Percentiles rank a stretch among this genome's conserved stretches.
Conservation (phyloP, 1,140 invertebrate species). For the Drosophila sechellia region DNA sequence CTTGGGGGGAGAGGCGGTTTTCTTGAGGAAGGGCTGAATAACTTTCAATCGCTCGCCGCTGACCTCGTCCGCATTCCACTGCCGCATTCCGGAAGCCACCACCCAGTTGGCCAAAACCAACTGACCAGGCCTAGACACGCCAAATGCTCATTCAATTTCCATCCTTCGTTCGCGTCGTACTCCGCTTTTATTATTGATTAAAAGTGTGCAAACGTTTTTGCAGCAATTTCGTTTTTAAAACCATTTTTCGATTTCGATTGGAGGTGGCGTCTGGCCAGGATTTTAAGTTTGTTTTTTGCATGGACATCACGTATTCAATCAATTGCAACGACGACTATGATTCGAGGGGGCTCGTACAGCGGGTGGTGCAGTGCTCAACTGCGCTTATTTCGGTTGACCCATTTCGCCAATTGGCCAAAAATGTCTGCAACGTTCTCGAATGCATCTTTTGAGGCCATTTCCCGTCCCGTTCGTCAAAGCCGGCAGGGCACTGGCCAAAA, state of each 20-base stretch:
- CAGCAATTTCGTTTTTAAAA: constrained; percentile 80
- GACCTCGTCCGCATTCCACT: constrained; percentile 20
- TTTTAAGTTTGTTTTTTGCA: constrained; percentile 82
- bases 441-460: constrained; percentile 52
- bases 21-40: constrained; percentile 8
- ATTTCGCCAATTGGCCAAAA: constrained; percentile 75
- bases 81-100: constrained; percentile 3
- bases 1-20: not conserved
- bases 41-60: not conserved
- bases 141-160: constrained; percentile 54
- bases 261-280: constrained; percentile 29
- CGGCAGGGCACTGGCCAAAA: constrained; percentile 31
- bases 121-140: constrained; percentile 41
- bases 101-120: constrained; percentile 1
- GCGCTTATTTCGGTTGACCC: constrained; percentile 77
- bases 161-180: not conserved
- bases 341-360: constrained; percentile 9
- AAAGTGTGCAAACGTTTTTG: constrained; percentile 81
- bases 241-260: constrained; percentile 73
- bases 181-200: constrained; percentile 71
- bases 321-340: constrained; percentile 72
- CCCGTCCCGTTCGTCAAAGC: constrained; percentile 4
- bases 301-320: constrained; percentile 82
- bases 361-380: constrained; percentile 30
- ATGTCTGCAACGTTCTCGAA: constrained; percentile 64